Evolutionary conservation across 2,797 vertebrate genomes (phyloP).

Genomic region (Micropoecilia bifurca): DNA sequence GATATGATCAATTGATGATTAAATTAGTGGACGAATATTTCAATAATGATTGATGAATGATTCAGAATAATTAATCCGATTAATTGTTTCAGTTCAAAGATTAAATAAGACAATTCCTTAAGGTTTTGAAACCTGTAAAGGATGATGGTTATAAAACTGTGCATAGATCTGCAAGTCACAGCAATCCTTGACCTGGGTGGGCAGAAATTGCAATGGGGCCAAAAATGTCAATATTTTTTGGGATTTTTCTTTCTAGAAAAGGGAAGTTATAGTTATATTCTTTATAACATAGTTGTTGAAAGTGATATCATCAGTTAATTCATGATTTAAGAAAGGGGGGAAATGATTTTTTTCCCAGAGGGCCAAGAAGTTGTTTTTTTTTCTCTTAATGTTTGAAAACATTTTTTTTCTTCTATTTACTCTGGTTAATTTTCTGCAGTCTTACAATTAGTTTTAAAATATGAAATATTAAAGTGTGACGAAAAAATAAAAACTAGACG

Average conservation of each 20-base stretch:
- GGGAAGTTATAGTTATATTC: neutral
- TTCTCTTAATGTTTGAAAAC: neutral
- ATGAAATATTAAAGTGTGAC: neutral
- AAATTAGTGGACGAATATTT: neutral
- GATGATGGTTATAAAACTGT: neutral
- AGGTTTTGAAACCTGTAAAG: neutral
- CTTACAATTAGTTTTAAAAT: neutral
- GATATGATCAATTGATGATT: neutral
- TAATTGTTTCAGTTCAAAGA: neutral
- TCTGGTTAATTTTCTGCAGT: neutral
- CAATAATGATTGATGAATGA: neutral
- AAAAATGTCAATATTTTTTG: neutral
- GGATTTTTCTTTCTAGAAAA: neutral
- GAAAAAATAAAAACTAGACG: neutral
- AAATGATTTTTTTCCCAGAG: neutral
- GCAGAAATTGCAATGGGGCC: neutral
- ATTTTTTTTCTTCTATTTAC: neutral
- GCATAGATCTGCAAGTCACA: neutral
- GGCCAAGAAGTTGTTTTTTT: neutral
- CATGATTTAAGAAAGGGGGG: neutral
- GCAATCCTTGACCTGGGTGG: neutral
- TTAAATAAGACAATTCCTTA: neutral
- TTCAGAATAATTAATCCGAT: neutral
- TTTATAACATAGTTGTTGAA: neutral
- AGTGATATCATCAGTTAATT: neutral